Base-by-base conservation (phyloP, 2,888 invertebrate species). In the Thecophora atra region DNA sequence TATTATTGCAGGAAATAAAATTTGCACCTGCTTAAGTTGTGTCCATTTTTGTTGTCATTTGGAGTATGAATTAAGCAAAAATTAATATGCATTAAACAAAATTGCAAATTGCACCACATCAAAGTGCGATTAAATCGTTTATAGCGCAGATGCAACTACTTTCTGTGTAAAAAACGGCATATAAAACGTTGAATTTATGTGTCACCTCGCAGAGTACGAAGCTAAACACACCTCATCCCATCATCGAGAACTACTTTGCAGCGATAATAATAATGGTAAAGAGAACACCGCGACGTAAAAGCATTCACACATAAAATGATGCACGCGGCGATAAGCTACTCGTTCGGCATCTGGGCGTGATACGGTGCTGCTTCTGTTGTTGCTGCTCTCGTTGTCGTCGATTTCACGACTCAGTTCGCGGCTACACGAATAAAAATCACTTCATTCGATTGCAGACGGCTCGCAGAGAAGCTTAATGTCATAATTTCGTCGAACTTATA, bases 251-350 rank as follows among this genome's bases (percentile, higher is more conserved):
- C 17, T 13, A 30, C 30, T 11, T 3, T 17, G 26, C 30, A 54
- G 17, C 56, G 5, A 15, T 24, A 24, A 58, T 37, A 68, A 54
- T 42, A 56, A 37, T 37, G 17, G 19, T 37, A 30, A 24, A 21
- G 42, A 21, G 54, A 68, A 24, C 56, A 37, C 24, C 37, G n/a
- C 30, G 37, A 56, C 67, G 21, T 68, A 68, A 68, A 68, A 68
- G 67, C 67, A 68, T 68, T 68, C 67, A 56, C 56, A 42, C 67
- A 68, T 68, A 68, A 68, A 68, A 44, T 26, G 67, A 58, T 68
- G 44, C 42, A 42, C 37, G 56, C 67, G 19, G 24, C 21, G 67
- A 68, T 68, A 56, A 56, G 37, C 37, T 30, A 17, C 28, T 8
- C 66, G 28, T 52, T 17, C 44, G 21, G n/a, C n/a, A 19, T 19